These are phyloP conservation scores for Telmatochromis brachygnathus DNA, from an alignment of 2,113 vertebrate genomes.

Conservation along the genomic window DNA sequence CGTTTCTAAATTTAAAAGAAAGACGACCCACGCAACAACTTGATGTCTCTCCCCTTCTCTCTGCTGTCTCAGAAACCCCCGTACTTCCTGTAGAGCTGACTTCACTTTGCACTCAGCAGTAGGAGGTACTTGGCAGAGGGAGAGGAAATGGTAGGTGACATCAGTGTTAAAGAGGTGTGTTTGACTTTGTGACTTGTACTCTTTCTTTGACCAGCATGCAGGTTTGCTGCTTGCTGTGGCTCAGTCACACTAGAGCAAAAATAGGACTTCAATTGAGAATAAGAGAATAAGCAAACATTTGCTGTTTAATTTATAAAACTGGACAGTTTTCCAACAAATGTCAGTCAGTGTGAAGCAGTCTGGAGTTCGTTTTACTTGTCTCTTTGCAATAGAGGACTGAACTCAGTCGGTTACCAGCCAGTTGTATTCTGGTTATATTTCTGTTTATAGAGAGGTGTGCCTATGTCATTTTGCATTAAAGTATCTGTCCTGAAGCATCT, in stretches of 20 bases:
- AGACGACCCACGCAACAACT: background rate
- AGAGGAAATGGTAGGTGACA: background rate
- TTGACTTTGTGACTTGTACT: background rate
- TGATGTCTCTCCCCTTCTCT: background rate
- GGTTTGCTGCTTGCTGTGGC: background rate
- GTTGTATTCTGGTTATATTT: background rate
- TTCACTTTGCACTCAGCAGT: background rate
- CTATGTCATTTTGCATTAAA: background rate
- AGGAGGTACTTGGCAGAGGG: background rate
- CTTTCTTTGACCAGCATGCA: background rate
- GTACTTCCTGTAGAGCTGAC: background rate
- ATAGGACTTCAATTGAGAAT: background rate
- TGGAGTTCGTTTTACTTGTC: background rate
- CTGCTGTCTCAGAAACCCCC: background rate
- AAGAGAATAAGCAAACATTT: background rate
- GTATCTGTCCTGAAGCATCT: background rate
- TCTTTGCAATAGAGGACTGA: background rate
- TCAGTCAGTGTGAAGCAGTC: background rate
- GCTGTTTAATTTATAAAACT: background rate
- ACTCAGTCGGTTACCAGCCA: background rate
- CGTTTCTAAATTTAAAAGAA: background rate
- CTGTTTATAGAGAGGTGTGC: background rate
- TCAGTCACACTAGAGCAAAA: background rate
- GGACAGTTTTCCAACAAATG: background rate
- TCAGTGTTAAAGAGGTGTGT: background rate